Conservation (phyloP, 2,888 invertebrate species). For the Lycaena phlaeas region DNA sequence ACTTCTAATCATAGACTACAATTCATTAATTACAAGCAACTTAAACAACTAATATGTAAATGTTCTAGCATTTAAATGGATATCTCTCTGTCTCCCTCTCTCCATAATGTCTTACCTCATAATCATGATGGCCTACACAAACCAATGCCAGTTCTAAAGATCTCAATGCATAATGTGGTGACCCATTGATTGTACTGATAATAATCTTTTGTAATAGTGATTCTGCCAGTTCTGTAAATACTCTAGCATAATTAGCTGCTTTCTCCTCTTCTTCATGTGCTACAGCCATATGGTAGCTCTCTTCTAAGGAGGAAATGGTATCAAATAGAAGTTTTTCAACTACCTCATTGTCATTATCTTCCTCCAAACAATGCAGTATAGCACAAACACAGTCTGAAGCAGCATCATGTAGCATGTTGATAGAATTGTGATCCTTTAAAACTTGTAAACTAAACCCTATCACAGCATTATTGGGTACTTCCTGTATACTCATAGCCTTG, state of each 20-base stretch:
- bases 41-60: too few relatives aligned
- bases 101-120: slow-evolving; percentile 80
- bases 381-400: slow-evolving; percentile 93
- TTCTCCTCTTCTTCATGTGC: slow-evolving; percentile 95
- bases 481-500: slow-evolving; percentile 83
- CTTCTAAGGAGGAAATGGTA: slow-evolving; percentile 84
- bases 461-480: slow-evolving; percentile 81
- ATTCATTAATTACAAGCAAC: too few relatives aligned
- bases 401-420: slow-evolving; percentile 84
- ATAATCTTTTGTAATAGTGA: slow-evolving; percentile 90
- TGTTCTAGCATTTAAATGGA: too few relatives aligned
- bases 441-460: slow-evolving; percentile 82
- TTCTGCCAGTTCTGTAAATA: slow-evolving; percentile 96
- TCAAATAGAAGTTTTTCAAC: slow-evolving; percentile 87
- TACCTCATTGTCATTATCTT: slow-evolving; percentile 79
- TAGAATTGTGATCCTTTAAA: slow-evolving; percentile 74
- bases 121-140: slow-evolving; percentile 97
- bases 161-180: slow-evolving; percentile 83
- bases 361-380: slow-evolving; percentile 86
- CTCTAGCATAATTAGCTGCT: slow-evolving; percentile 92
- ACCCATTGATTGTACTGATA: slow-evolving; percentile 71
- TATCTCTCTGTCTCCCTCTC: too few relatives aligned
- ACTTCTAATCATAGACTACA: too few relatives aligned
- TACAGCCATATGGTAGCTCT: slow-evolving; percentile 91
- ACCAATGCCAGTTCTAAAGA: slow-evolving; percentile 90